These are phyloP conservation scores for Eretmochelys imbricata DNA, from an alignment of 2,113 vertebrate genomes.

Conservation along the genomic window DNA sequence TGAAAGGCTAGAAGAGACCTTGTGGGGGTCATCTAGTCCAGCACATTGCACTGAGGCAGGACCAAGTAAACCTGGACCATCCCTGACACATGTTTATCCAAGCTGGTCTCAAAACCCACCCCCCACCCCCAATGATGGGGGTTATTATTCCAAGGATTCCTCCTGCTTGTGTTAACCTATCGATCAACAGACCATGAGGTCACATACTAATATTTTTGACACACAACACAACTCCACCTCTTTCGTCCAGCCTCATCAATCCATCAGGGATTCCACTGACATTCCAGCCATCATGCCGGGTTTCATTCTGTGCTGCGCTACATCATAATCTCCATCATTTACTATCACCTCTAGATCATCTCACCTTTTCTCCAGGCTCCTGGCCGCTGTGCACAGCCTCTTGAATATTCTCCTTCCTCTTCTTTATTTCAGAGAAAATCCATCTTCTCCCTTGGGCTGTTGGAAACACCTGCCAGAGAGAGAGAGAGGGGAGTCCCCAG, in stretches of 20 bases:
- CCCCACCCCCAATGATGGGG: too few relatives aligned
- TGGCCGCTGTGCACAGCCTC: background rate
- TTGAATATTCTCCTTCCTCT: background rate
- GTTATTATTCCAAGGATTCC: background rate
- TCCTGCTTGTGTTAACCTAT: background rate
- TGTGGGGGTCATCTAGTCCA: too few relatives aligned
- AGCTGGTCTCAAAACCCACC: too few relatives aligned
- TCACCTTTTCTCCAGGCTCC: background rate
- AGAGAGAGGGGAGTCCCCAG: too few relatives aligned
- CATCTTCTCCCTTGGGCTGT: background rate
- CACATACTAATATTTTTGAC: background rate
- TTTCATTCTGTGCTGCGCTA: background rate
- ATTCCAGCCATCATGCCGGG: too few relatives aligned
- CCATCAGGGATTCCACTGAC: background rate
- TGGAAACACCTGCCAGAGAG: too few relatives aligned
- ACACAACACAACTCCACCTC: too few relatives aligned
- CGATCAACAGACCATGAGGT: background rate
- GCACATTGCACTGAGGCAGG: too few relatives aligned
- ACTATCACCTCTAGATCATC: background rate
- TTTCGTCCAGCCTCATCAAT: too few relatives aligned
- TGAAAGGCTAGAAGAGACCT: too few relatives aligned
- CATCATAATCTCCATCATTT: background rate
- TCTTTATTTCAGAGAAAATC: background rate
- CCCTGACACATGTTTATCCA: too few relatives aligned
- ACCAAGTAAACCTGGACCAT: too few relatives aligned